Base-by-base conservation (phyloP, 2,113 vertebrate species). In the Prolemur simus region DNA sequence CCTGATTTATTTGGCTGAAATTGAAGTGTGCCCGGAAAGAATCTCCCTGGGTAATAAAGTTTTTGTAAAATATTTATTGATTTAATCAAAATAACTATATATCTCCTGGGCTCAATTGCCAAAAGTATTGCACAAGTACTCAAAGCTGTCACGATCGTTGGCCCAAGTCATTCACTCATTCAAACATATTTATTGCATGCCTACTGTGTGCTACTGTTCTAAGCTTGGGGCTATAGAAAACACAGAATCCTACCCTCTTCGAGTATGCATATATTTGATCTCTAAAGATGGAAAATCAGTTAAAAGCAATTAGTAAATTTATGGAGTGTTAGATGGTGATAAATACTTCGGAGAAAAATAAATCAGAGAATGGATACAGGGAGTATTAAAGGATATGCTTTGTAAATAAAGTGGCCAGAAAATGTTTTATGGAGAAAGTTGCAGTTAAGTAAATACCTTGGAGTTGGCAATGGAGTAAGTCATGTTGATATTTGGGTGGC, bases 1-100 rank as follows among this genome's bases (percentile, higher is more conserved):
- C 25, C 34, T 85, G 37, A 14, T 47, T 68, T 91, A 91, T 95
- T 96, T 96, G 56, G 18, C n/a, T 96, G 42, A 89, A 93, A 96
- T 89, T 63, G 34, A 97, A 45, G 4, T 81, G 2, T 64, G 1
- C 29, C 37, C 2, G 1, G 42, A 81, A 96, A 86, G 49, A 76
- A 39, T 84, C 1, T 94, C 8, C 27, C 39, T 78, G 37, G 27
- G 6, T 74, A 78, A 90, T 82, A 54, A 80, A 21, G 4, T 69
- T 87, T 77, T 32, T 94, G n/a, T 6, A 80, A 89, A 78, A 69
- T 88, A 82, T 34, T 91, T 8, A 85, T 94, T 69, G 3, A 8
- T 78, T 93, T 91, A 94, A 91, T 80, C 27, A 76, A 83, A 93
- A 56, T 83, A 91, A 60, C 49, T 80, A 2, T 85, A 29, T 74